phyloP scores from a whole-genome alignment of 2,888 invertebrate species.

The Quadriops clusia region DNA sequence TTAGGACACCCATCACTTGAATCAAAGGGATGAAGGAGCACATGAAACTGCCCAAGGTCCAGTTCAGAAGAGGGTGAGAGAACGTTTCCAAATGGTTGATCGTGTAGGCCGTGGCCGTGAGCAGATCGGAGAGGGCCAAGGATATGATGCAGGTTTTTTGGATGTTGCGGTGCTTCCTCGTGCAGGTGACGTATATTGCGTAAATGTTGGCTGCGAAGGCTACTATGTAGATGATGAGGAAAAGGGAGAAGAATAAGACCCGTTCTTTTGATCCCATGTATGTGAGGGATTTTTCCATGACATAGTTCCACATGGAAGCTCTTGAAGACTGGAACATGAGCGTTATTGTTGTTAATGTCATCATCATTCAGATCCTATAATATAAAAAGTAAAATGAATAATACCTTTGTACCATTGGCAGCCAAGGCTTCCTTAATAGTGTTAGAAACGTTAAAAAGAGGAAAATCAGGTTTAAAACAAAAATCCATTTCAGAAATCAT shows the following conservation, averaged over 20 bases:
- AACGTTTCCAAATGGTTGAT: conserved; percentile 29
- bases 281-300: no score
- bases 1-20: conserved; percentile 40
- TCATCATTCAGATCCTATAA: no score
- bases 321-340: no score
- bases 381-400: no score
- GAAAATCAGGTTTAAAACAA: no score
- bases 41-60: conserved; percentile 37
- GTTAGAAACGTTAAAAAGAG: no score
- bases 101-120: conserved; percentile 27
- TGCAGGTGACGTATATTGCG: conserved; percentile 19
- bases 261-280: conserved; percentile 13
- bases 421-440: no score
- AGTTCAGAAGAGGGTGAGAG: conserved; percentile 27
- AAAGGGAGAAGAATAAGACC: conserved; percentile 18
- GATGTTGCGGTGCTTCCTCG: conserved; percentile 39
- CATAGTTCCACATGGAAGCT: no score
- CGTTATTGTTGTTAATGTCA: no score
- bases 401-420: no score
- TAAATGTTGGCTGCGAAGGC: conserved; percentile 20
- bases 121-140: conserved; percentile 39
- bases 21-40: conserved; percentile 41
- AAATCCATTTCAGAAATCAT: no score
- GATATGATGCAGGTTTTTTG: conserved; percentile 42
- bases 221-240: conserved; percentile 16